Evolutionary conservation across 2,888 invertebrate species (phyloP).

Genomic region (Toxonevra muliebris): DNA sequence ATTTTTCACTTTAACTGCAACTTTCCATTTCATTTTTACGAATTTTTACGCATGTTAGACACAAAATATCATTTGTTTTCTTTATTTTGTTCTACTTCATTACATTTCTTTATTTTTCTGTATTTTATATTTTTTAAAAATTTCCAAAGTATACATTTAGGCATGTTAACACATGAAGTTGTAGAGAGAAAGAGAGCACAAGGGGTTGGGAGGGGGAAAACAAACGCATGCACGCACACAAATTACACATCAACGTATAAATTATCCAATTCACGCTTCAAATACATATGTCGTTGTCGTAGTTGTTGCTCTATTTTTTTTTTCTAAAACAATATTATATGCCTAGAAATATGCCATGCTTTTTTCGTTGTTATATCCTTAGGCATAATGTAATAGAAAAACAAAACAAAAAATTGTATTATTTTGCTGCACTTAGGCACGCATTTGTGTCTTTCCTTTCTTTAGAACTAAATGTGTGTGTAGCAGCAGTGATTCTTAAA

Average conservation of each 20-base stretch:
- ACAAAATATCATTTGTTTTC: conserved; percentile 14
- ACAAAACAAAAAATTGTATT: conserved; percentile 44
- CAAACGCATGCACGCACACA: conserved; percentile 23
- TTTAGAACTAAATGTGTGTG: background rate
- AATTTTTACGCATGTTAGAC: conserved; percentile 16
- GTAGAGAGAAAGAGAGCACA: background rate
- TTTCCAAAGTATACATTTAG: conserved; percentile 30
- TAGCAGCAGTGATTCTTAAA: background rate
- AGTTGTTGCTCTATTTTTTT: no score
- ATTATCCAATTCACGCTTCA: conserved; percentile 58
- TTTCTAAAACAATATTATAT: no score
- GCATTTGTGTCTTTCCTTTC: conserved; percentile 38
- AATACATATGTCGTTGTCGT: conserved; percentile 12
- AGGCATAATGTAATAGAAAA: conserved; percentile 35
- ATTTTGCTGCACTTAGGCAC: conserved; percentile 52
- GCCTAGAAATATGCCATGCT: background rate
- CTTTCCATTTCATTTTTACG: background rate
- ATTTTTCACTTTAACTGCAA: conserved; percentile 5
- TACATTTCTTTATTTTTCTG: conserved; percentile 39
- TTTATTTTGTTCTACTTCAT: conserved; percentile 42
- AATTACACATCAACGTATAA: conserved; percentile 40
- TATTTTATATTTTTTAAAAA: conserved; percentile 29
- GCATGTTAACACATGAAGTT: conserved; percentile 14
- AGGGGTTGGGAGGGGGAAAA: background rate
- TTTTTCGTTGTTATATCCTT: background rate